Percentiles rank a stretch among this genome's conserved stretches.
phyloP scores from a whole-genome alignment of 2,113 vertebrate genomes.

The Rhegmatorhina hoffmannsi region DNA sequence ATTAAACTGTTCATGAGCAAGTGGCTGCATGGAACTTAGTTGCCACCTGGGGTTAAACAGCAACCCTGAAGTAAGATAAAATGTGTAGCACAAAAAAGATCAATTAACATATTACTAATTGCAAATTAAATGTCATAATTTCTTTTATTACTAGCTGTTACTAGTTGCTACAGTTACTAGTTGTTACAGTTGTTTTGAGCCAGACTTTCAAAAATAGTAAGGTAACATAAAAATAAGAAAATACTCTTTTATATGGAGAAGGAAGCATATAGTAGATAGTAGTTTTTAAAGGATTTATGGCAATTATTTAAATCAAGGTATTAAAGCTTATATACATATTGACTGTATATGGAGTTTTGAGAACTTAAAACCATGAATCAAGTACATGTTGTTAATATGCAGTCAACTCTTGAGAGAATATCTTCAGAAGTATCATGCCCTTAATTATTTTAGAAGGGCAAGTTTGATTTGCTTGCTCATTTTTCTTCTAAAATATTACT shows the following conservation, averaged over 20 bases:
- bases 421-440: neutral
- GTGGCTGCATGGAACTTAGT: neutral
- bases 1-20: neutral
- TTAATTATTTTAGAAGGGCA: neutral
- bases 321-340: neutral
- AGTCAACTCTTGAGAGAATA: neutral
- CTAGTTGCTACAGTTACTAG: neutral
- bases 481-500: neutral
- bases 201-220: neutral
- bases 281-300: neutral
- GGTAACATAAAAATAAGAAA: neutral
- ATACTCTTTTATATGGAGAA: neutral
- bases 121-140: neutral
- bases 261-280: neutral
- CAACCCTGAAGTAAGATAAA: neutral
- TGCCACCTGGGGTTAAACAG: neutral
- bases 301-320: neutral
- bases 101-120: neutral
- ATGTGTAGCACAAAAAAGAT: neutral
- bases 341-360: neutral
- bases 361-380: neutral
- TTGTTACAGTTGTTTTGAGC: neutral
- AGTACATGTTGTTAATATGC: neutral
- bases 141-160: neutral
- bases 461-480: neutral